Percentiles rank a stretch among this genome's conserved stretches.
These are phyloP conservation scores for Cassiopea xamachana DNA, from an alignment of 30 jellyfish, hydroid and myxozoan species.

Conservation along the genomic window DNA sequence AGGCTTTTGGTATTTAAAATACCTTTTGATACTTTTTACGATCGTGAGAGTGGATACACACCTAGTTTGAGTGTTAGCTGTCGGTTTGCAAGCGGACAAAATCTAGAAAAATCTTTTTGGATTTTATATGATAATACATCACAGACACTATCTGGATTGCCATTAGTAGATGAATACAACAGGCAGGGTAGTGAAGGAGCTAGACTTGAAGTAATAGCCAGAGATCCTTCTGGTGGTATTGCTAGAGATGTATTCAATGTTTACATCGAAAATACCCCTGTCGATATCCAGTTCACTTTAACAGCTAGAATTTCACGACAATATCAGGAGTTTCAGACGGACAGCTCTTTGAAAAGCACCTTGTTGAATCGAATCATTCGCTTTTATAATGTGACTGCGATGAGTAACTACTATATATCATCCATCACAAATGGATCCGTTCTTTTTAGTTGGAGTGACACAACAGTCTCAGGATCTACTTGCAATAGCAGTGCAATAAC, in stretches of 20 bases:
- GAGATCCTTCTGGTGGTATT: constrained; percentile 30
- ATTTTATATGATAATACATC: constrained; percentile 44
- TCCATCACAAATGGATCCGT: constrained; percentile 62
- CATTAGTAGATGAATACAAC: constrained; percentile 30
- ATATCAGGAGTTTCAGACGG: constrained; percentile 19
- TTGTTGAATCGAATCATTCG: constrained; percentile 34
- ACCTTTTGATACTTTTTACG: constrained; percentile 75
- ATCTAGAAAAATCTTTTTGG: constrained; percentile 41
- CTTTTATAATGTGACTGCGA: constrained; percentile 37
- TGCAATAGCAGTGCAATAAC: constrained; percentile 54
- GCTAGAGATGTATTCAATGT: constrained; percentile 71
- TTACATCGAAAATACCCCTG: constrained; percentile 22
- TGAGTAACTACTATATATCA: constrained; percentile 11
- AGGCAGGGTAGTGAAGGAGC: constrained; percentile 37
- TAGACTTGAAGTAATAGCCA: constrained; percentile 34
- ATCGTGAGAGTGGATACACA: constrained; percentile 64
- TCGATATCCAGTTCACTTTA: constrained; percentile 37
- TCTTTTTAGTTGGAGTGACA: constrained; percentile 65
- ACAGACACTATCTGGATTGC: constrained; percentile 62
- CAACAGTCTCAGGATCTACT: constrained; percentile 20
- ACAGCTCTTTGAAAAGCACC: constrained; percentile 24
- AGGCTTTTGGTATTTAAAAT: constrained; percentile 26
- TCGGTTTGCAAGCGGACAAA: constrained; percentile 49
- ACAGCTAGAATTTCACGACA: constrained; percentile 35
- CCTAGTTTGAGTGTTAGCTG: constrained; percentile 32